Evolutionary conservation across 2,888 invertebrate species (phyloP).

Genomic region (Aricia artaxerxes): DNA sequence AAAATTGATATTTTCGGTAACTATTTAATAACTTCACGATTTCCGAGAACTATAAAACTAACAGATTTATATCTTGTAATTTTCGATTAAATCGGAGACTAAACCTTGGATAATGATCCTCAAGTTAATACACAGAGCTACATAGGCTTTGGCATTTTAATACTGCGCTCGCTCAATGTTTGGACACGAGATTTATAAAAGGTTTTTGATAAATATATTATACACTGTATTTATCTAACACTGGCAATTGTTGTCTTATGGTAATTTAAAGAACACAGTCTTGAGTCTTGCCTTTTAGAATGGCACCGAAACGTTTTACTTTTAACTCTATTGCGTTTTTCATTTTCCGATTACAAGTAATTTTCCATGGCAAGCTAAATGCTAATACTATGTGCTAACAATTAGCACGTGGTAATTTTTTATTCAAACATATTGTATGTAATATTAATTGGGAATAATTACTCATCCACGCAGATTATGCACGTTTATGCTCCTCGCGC

Average conservation of each 20-base stretch:
- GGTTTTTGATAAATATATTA: neutral
- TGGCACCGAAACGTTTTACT: neutral
- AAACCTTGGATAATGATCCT: conserved; percentile 22
- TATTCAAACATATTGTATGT: conserved; percentile 17
- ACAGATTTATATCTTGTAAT: conserved; percentile 8
- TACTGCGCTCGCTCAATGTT: neutral
- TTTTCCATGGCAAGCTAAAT: neutral
- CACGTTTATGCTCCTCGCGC: conserved; percentile 56
- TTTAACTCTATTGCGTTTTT: neutral
- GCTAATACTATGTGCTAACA: conserved; percentile 23
- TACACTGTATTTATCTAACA: neutral
- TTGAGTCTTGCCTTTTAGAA: neutral
- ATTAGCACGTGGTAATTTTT: conserved; percentile 34
- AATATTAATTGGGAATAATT: conserved; percentile 41
- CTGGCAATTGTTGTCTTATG: neutral
- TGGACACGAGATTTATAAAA: neutral
- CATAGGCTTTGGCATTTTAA: conserved; percentile 15
- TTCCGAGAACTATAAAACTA: conserved; percentile 19
- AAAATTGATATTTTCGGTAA: neutral
- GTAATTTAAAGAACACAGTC: neutral
- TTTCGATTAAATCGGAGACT: conserved; percentile 3
- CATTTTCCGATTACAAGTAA: neutral
- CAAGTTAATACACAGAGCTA: conserved; percentile 1
- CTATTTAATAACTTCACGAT: neutral
- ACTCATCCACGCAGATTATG: conserved; percentile 56